Base-by-base conservation (phyloP, 2,888 invertebrate genomes). In the Stenoptilia bipunctidactyla region DNA sequence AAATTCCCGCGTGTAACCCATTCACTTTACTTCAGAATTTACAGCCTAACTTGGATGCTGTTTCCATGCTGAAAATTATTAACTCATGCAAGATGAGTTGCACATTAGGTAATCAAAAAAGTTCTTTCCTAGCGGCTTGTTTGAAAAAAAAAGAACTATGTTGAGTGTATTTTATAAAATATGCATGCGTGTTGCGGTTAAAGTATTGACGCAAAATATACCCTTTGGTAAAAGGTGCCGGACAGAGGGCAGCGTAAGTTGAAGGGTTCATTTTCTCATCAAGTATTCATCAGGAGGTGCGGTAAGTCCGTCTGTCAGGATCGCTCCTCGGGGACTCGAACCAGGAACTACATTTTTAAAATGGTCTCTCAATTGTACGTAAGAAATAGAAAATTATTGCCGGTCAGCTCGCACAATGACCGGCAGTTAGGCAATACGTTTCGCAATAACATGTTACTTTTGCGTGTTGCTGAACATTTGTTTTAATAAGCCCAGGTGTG, bases 21-120 rank as follows among this genome's bases (percentile, higher is more conserved):
- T 76, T 75, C 72, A 60, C 61, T 64, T 65, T 58, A 61, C 68
- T 55, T 66, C 56, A 59, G 10, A 75, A 79, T 80, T 77, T 80
- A 80, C 71, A 65, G 70, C 59, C 40, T 52, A 75, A 76, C 53
- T 79, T 77, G 54, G 62, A 62, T 60, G 60, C 52, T 48, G 44
- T 43, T 46, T 48, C 53, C 58, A 50, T 53, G 53, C 46, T 52
- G 56, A 55, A 50, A 55, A 56, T 60, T 65, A 58, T 54, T 36
- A 39, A 44, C 37, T 44, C 37, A 37, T n/a, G 30, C 12, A 10
- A 10, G 12, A 30, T 30, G 30, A 30, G 6, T 9, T 30, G 30
- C 30, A 12, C 30, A 30, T 30, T 30, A 30, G 30, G 4, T 30
- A n/a, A 30, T 30, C 30, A 30, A 30, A 30, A 30, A 30, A 30